These are phyloP conservation scores for Notothenia coriiceps DNA, from an alignment of 2,113 vertebrate genomes.

Conservation along the genomic window DNA sequence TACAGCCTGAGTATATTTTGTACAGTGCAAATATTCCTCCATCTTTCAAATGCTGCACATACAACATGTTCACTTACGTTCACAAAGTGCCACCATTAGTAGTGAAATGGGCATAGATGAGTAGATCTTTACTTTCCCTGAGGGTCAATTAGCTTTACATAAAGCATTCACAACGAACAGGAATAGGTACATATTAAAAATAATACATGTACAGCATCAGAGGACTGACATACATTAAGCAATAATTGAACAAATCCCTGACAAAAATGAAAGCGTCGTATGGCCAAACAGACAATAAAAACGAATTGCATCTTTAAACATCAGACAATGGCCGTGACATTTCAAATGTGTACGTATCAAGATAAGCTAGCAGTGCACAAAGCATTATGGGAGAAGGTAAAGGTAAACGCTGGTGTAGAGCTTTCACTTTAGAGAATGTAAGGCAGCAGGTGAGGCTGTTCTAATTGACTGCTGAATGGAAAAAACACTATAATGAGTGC, in stretches of 20 bases:
- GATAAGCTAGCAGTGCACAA: constrained; percentile 17
- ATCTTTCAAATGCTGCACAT: neutral
- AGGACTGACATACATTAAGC: too few species aligned
- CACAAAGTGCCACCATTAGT: neutral
- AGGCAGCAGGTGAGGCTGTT: constrained; percentile 51
- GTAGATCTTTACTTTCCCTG: neutral
- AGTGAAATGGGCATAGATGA: neutral
- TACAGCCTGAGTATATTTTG: neutral
- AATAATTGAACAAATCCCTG: neutral
- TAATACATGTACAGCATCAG: neutral
- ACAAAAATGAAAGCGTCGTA: neutral
- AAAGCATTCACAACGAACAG: neutral
- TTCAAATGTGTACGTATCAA: neutral
- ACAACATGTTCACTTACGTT: neutral
- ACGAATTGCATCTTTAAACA: neutral
- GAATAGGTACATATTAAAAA: neutral
- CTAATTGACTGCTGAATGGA: constrained; percentile 66
- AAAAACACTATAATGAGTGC: constrained; percentile 59
- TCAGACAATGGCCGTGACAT: neutral
- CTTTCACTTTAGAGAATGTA: constrained; percentile 37
- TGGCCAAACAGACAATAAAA: neutral
- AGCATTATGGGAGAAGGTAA: constrained; percentile 13
- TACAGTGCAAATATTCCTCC: neutral
- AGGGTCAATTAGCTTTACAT: neutral
- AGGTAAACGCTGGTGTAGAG: constrained; percentile 8